Base-by-base conservation (phyloP, 2,113 vertebrate genomes). In the Paratilapia polleni region DNA sequence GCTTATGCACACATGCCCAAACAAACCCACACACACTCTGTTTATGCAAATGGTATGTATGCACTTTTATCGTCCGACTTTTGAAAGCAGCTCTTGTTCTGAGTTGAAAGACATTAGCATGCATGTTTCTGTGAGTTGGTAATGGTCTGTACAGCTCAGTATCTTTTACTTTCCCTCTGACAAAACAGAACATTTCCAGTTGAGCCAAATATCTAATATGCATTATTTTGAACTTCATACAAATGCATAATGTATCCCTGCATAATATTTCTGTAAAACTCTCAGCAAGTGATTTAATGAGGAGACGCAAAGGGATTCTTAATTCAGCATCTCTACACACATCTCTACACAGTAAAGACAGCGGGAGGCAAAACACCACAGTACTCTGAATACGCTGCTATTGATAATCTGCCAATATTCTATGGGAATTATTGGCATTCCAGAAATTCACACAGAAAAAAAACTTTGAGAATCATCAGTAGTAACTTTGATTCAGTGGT, bases 11-110 rank as follows among this genome's bases (percentile, higher is more conserved):
- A 82, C 22, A 36, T 10, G 22, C 61, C 59, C 38, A 70, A 57
- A 68, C 41, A 81, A 80, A 80, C 61, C 63, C 79, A 85, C 78
- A 58, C 78, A 58, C 22, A 26, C 57, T 79, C 58, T 63, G 57
- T 38, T 89, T 83, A 89, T 89, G 82, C 64, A 76, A 81, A 91
- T 81, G 15, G 14, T 2, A 83, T 57, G 59, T 41, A 38, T 76
- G 52, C 12, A 14, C 81, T 80, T 84, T 76, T 11, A 68, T 43
- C 1, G 3, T 1, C 64, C 4, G 6, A 59, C 83, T 63, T 49
- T n/a, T 70, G 20, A 79, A 82, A 64, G 84, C 26, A 2, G n/a
- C 22, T 24, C 57, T 88, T 52, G 76, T 77, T 82, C 62, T 6
- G 24, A 22, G 66, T 4, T 77, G 66, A 84, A 3, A 77, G 26